Conservation (phyloP, 2,888 invertebrate species). For the Drosophila subquinaria region DNA sequence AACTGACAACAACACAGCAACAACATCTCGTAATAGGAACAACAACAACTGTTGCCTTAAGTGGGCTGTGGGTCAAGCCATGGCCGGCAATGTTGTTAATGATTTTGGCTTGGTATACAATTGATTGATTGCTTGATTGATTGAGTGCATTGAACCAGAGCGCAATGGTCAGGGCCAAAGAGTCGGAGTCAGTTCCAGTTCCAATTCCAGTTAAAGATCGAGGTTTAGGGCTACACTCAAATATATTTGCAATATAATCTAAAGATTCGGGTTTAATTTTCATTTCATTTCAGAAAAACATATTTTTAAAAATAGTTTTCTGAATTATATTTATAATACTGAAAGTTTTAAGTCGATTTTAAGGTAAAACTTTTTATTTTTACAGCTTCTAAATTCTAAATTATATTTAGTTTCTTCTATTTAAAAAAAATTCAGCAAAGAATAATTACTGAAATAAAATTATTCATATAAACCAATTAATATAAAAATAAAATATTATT, state of each 20-base stretch:
- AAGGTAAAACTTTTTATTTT: no score
- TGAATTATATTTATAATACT: no score
- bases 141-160: constrained; percentile 75
- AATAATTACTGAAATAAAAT: no score
- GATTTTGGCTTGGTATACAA: constrained; percentile 68
- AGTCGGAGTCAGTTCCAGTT: constrained; percentile 6
- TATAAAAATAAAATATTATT: no score
- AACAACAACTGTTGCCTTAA: constrained; percentile 59
- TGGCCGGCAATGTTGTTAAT: constrained; percentile 70
- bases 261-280: no score
- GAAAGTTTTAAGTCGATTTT: no score
- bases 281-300: no score
- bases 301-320: no score
- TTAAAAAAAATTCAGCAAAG: no score
- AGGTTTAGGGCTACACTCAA: constrained; percentile 6
- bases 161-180: constrained; percentile 41
- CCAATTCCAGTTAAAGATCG: constrained; percentile 15
- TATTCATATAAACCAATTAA: no score
- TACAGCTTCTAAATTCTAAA: no score
- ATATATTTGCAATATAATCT: not conserved
- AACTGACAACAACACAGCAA: constrained; percentile 17
- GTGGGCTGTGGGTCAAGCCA: constrained; percentile 79
- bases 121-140: constrained; percentile 77
- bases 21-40: constrained; percentile 26
- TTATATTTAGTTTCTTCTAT: no score